A percentile compares a stretch with the other conserved stretches of the same genome.
These are phyloP conservation scores for Trissonchulus sp. DNA, from an alignment of 2,888 invertebrate genomes.

Conservation along the genomic window DNA sequence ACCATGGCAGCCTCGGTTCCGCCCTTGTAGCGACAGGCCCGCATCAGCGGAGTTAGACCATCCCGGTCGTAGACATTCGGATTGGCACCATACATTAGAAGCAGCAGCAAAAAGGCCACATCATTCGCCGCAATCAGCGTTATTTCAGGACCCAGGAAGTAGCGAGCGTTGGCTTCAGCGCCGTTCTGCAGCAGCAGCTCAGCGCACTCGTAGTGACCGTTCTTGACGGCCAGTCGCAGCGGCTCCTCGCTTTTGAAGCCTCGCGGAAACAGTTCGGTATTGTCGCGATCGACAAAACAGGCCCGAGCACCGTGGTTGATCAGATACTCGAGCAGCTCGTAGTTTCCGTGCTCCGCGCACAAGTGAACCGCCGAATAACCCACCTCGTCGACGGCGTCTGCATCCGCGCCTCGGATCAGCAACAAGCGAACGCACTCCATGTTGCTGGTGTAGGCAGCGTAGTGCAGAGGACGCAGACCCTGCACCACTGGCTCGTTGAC, in stretches of 20 bases:
- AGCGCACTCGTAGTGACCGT: constrained; percentile 66
- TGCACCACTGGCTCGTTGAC: constrained; percentile 73
- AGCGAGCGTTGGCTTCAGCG: constrained; percentile 78
- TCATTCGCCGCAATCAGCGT: constrained; percentile 69
- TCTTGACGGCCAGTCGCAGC: constrained; percentile 76
- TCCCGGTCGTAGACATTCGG: constrained; percentile 78
- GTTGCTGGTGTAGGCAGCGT: constrained; percentile 78
- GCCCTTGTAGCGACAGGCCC: constrained; percentile 68
- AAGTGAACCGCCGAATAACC: constrained; percentile 85
- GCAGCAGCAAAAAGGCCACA: constrained; percentile 66
- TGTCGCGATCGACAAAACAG: constrained; percentile 62
- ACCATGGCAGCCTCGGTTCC: constrained; percentile 32
- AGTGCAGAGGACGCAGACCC: constrained; percentile 80
- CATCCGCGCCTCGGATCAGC: constrained; percentile 63
- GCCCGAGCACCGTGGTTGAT: constrained; percentile 55
- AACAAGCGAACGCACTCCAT: constrained; percentile 70
- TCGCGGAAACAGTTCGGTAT: constrained; percentile 43
- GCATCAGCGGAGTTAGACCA: constrained; percentile 83
- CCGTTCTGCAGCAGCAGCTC: constrained; percentile 70
- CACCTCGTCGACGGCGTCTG: constrained; percentile 66
- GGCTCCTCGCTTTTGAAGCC: constrained; percentile 65
- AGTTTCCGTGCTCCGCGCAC: constrained; percentile 65
- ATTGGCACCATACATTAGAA: constrained; percentile 76
- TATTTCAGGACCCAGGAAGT: constrained; percentile 62
- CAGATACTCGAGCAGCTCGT: constrained; percentile 58